These are phyloP conservation scores for Oophaga pumilio DNA, from an alignment of 2,113 vertebrate species.

Conservation along the genomic window DNA sequence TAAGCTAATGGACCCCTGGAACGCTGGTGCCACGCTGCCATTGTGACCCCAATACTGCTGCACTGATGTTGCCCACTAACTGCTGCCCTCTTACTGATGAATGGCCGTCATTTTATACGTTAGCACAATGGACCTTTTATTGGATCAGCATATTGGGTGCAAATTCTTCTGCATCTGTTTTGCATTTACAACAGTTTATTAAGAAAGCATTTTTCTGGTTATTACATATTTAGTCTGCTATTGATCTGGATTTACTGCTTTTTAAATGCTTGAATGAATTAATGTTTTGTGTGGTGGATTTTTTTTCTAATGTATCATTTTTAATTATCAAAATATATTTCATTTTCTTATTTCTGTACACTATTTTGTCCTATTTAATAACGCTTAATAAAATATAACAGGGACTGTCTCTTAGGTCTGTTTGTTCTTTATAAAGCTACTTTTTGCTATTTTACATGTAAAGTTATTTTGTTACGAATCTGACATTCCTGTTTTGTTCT, in stretches of 20 bases:
- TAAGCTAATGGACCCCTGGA: not conserved
- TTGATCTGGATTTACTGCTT: not conserved
- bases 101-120: not conserved
- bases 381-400: no score
- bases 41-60: not conserved
- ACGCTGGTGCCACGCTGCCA: not conserved
- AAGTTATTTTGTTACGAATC: not conserved
- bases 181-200: not conserved
- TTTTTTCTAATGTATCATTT: not conserved
- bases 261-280: not conserved
- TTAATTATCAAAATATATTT: no score
- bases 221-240: not conserved
- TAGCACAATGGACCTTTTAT: constrained; percentile 8
- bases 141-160: not conserved
- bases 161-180: constrained; percentile 24
- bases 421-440: no score
- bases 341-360: no score
- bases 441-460: not conserved
- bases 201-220: not conserved
- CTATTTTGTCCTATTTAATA: no score
- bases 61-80: not conserved
- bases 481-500: constrained; percentile 31
- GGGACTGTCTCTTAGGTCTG: no score
- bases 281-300: not conserved
- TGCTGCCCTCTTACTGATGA: not conserved